Base-by-base conservation (phyloP, 2,888 invertebrate genomes). In the Pseudococcus viburni region DNA sequence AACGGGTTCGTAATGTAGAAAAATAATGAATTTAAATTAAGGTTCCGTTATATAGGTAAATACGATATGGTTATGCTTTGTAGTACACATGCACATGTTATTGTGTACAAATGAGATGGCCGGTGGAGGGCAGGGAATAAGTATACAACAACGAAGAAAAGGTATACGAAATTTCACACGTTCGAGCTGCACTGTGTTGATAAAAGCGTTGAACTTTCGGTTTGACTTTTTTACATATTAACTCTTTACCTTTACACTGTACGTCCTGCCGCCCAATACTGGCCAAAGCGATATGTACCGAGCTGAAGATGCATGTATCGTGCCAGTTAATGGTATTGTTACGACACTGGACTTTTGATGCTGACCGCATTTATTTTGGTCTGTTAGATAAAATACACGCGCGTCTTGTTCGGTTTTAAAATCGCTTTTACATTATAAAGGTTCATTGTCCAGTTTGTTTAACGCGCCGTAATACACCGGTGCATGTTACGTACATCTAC, bases 1-100 rank as follows among this genome's bases (percentile, higher is more conserved):
- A 73, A 73, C 73, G 73, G 73, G 33, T 73, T 73, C 73, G 73
- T 73, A 73, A 73, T 73, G 33, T 73, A 73, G 73, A 33, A 73
- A 73, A 73, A 73, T 73, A 73, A 73, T 73, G 73, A 73, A 73
- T 73, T 73, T 73, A 73, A 73, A 73, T 73, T 73, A 73, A 73
- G 73, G 73, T 73, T 73, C 73, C 73, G 73, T 73, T 73, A 73
- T 15, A 51, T 68, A 33, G 73, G 73, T 73, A 73, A 73, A 73
- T 73, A 73, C 33, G 73, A 73, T 73, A 73, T 73, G 73, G 17
- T 73, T 33, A 68, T 68, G 73, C 73, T 73, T 73, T 73, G 73
- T 73, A 73, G 3, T 22, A 64, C 64, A 19, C 73, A 68, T 68
- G 19, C 9, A 19, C 22, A 17, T 73, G 73, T 64, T 64, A 64